A percentile compares a stretch with the other conserved stretches of the same genome.
Evolutionary conservation across 2,113 vertebrate species (phyloP).

Genomic region (Columbina picui): DNA sequence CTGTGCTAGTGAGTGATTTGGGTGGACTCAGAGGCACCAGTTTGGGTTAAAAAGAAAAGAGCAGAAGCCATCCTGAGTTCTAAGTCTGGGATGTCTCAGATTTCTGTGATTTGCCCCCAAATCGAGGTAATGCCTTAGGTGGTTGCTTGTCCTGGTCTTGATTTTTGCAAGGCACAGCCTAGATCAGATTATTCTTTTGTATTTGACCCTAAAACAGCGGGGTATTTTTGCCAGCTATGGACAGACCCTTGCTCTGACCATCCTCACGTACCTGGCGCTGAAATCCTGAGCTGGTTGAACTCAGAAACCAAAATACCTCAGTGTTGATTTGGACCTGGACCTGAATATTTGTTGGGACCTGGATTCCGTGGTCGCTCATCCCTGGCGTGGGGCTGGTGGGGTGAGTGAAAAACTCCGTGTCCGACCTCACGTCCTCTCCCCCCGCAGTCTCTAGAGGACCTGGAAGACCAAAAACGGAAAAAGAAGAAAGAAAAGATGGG

Average conservation of each 20-base stretch:
- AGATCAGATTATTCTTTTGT: too few relatives aligned
- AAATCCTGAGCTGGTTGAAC: too few relatives aligned
- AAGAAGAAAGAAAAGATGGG: conserved; percentile 90
- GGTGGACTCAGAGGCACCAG: rapidly evolving
- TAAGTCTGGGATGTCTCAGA: neutral
- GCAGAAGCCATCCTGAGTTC: neutral
- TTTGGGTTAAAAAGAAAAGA: neutral
- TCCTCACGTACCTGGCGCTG: too few relatives aligned
- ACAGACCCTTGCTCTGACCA: too few relatives aligned
- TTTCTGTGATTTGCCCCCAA: neutral
- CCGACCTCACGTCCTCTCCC: neutral
- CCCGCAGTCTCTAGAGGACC: conserved; percentile 94
- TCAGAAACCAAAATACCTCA: neutral
- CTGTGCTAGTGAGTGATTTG: neutral
- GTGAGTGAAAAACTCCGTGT: rapidly evolving
- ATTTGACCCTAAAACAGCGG: too few relatives aligned
- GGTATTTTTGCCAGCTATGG: too few relatives aligned
- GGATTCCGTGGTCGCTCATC: rapidly evolving
- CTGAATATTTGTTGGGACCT: neutral
- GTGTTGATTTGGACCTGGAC: neutral
- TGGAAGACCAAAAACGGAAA: conserved; percentile 98
- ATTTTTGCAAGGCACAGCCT: too few relatives aligned
- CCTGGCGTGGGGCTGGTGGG: rapidly evolving
- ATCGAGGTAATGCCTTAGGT: rapidly evolving
- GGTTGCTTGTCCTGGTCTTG: neutral